phyloP scores from a whole-genome alignment of 2,888 invertebrate species.

The Trissoscelio sp. region DNA sequence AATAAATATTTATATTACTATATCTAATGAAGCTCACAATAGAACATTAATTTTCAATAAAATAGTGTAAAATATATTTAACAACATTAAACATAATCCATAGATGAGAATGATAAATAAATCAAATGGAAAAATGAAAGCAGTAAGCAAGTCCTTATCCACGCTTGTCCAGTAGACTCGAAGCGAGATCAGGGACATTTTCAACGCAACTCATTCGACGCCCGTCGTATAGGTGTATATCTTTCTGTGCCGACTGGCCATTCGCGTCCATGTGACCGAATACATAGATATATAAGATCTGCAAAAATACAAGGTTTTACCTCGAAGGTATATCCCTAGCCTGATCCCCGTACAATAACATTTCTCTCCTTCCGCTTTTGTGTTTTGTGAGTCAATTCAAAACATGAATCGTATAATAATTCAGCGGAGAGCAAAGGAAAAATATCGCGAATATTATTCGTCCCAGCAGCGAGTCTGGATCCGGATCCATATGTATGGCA shows the following conservation, averaged over 20 bases:
- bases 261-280: conserved; percentile 69
- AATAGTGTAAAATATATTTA: too few relatives aligned
- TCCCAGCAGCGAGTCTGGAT: conserved; percentile 75
- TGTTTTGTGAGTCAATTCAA: conserved; percentile 83
- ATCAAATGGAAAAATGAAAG: conserved; percentile 68
- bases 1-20: too few relatives aligned
- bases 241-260: conserved; percentile 68
- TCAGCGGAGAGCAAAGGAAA: conserved; percentile 81
- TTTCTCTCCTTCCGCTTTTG: conserved; percentile 82
- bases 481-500: conserved; percentile 72
- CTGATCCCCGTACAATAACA: conserved; percentile 81
- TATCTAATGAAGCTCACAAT: too few relatives aligned
- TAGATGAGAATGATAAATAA: conserved; percentile 63
- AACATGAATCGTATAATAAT: conserved; percentile 84
- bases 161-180: conserved; percentile 65
- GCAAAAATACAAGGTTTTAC: conserved; percentile 79
- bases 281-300: conserved; percentile 70
- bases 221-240: conserved; percentile 69
- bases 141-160: conserved; percentile 68
- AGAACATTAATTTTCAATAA: too few relatives aligned
- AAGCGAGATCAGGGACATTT: conserved; percentile 67
- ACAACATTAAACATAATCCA: conserved; percentile 32
- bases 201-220: conserved; percentile 68
- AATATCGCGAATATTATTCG: conserved; percentile 81
- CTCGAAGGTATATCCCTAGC: conserved; percentile 75